Base-by-base conservation (phyloP, 2,797 vertebrate species). In the Streptopelia turtur region DNA sequence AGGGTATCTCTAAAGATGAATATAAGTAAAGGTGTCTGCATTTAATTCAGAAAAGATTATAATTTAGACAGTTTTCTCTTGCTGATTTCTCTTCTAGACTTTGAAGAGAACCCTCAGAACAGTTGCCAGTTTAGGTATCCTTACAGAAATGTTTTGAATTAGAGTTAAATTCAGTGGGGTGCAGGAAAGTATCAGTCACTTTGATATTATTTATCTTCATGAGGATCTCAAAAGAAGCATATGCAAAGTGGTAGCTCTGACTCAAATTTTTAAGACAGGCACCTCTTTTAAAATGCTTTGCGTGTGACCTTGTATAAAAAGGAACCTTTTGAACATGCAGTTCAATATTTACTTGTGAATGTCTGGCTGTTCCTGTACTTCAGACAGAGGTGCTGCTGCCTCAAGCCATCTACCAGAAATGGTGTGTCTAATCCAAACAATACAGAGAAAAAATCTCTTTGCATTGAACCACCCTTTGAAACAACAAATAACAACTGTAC, bases 341-440 rank as follows among this genome's bases (percentile, higher is more conserved):
- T 78, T 86, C 43, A 64, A 3, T 75, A 45, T 31, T 83, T 33
- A 35, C 11, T 33, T 49, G 10, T 56, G 33, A 12, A 17, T 56
- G 4, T n/a, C 56, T 83, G 35, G 6, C 43, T 68, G 11, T 68
- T 81, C 16, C 16, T 31, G 28, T 56, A 27, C 11, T 83, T 70
- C 25, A 78, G 49, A 45, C 35, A 60, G 10, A 56, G 23, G 17
- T 66, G 16, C 14, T 86, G 13, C 53, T 92, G 17, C 31, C 59
- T 53, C 28, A 70, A 80, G 23, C 4, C 14, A 25, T 31, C 9
- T 82, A 25, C 13, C 12, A 64, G 66, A 75, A 94, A 31, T 0
- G 0, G 2, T 23, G 5, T 43, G 10, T 53, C 4, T 27, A 83
- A 63, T 53, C 2, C 12, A 86, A 63, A 2, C 10, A 81, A 41